Evolutionary conservation across 2,113 vertebrate genomes (phyloP).

Genomic region (Burhinus oedicnemus): DNA sequence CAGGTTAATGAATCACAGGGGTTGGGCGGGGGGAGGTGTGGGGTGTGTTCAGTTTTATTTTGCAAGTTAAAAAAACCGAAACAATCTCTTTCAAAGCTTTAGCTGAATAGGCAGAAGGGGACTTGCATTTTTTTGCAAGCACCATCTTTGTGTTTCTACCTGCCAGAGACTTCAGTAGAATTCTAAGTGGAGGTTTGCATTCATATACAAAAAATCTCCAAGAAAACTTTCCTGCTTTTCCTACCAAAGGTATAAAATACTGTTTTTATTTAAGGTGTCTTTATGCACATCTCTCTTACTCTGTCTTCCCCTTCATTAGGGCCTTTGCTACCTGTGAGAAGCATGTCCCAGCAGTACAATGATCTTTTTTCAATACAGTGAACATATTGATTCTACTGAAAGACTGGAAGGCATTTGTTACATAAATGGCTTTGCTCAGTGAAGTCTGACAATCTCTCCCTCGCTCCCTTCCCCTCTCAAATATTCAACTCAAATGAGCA

Average conservation of each 20-base stretch:
- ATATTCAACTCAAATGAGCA: not conserved
- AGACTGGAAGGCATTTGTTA: not conserved
- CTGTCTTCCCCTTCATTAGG: rapidly evolving
- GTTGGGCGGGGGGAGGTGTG: not conserved
- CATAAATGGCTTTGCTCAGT: not conserved
- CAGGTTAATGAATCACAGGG: not conserved
- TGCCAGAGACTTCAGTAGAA: not conserved
- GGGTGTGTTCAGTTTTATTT: not conserved
- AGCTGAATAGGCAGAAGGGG: not conserved
- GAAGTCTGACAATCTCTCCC: not conserved
- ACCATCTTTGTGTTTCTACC: not conserved
- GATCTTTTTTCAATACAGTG: not conserved
- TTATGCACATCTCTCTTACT: rapidly evolving
- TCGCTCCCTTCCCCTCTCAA: not conserved
- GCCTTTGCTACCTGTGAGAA: not conserved
- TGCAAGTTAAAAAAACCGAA: too few relatives aligned
- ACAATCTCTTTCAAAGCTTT: not conserved
- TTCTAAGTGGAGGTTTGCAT: not conserved
- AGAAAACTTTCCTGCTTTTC: not conserved
- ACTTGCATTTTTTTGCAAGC: not conserved
- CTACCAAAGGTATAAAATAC: not conserved
- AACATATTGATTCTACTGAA: not conserved
- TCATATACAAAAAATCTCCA: not conserved
- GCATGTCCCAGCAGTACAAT: not conserved
- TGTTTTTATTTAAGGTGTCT: not conserved